Evolutionary conservation across 2,797 vertebrate species (phyloP).

Genomic region (Bucorvus abyssinicus): DNA sequence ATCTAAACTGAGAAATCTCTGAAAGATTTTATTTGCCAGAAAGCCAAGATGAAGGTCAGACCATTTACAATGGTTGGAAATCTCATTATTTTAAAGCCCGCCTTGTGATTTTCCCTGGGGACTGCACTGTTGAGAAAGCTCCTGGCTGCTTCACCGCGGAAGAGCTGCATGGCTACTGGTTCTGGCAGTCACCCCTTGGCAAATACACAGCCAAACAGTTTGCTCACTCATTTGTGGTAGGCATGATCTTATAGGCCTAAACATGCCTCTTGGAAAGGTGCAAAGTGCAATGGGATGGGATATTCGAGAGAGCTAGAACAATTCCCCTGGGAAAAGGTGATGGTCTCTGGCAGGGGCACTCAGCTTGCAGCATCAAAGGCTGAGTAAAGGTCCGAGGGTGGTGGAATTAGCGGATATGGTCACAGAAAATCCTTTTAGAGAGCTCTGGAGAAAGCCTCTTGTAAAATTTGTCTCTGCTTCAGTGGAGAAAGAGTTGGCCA

Average conservation of each 20-base stretch:
- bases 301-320: not conserved
- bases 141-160: not conserved
- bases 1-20: not conserved
- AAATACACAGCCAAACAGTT: not conserved
- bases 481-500: not conserved
- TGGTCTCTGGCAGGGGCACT: not conserved
- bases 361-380: not conserved
- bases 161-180: not conserved
- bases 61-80: not conserved
- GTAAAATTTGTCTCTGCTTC: not conserved
- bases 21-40: not conserved
- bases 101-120: not conserved
- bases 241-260: not conserved
- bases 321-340: not conserved
- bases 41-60: not conserved
- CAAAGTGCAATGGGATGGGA: not conserved
- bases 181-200: not conserved
- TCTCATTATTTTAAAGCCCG: not conserved
- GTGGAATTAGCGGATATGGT: not conserved
- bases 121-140: not conserved
- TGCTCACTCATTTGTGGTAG: not conserved
- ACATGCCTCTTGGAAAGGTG: not conserved
- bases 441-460: not conserved
- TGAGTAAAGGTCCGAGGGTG: not conserved
- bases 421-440: not conserved